phyloP scores from a whole-genome alignment of 2,888 invertebrate species.

The Notodonta ziczac region DNA sequence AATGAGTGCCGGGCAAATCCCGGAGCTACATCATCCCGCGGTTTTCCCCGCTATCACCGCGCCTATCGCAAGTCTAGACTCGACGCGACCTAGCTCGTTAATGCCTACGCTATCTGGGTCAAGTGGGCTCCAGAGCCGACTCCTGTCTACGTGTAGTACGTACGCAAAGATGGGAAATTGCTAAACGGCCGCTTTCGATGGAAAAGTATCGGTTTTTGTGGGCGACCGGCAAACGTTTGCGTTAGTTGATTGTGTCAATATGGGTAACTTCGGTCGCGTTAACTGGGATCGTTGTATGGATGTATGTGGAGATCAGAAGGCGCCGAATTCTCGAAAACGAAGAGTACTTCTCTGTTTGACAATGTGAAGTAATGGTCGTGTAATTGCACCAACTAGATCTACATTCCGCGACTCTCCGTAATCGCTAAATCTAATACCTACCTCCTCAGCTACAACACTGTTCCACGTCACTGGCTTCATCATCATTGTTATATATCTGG shows the following conservation, averaged over 20 bases:
- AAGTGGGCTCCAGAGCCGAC: constrained; percentile 21
- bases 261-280: not conserved
- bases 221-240: constrained; percentile 1
- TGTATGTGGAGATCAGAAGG: constrained; percentile 1
- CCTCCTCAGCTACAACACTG: not conserved
- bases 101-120: constrained; percentile 34
- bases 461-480: not conserved
- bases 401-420: not conserved
- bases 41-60: not conserved
- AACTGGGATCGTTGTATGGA: constrained; percentile 1
- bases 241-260: constrained; percentile 4
- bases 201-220: constrained; percentile 13
- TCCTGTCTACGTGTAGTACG: constrained; percentile 19
- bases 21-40: not conserved
- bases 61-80: constrained; percentile 23
- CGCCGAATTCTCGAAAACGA: constrained; percentile 2
- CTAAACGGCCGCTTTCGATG: constrained; percentile 9
- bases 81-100: constrained; percentile 19
- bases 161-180: constrained; percentile 8
- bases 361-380: not conserved
- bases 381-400: not conserved
- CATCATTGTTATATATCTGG: not conserved
- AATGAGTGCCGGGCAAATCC: not conserved
- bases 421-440: not conserved
- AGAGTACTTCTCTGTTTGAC: not conserved